Conservation (phyloP, 2,888 invertebrate genomes). For the Agriotes lineatus region DNA sequence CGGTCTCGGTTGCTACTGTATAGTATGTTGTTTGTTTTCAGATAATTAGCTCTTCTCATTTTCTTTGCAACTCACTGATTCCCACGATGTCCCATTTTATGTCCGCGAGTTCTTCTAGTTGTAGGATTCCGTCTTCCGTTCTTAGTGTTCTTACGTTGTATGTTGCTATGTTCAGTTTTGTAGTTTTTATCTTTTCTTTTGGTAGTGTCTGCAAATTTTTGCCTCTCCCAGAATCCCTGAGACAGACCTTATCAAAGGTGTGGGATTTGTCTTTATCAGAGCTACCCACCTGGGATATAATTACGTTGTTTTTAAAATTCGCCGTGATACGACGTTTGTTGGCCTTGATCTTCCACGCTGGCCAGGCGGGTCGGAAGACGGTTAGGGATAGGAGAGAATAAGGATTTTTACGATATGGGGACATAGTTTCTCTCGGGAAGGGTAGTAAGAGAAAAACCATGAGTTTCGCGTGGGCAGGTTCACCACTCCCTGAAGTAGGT, state of each 20-base stretch:
- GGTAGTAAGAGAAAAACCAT: neutral
- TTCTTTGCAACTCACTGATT: neutral
- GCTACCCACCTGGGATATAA: constrained; percentile 9
- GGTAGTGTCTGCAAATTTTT: neutral
- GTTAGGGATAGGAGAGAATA: neutral
- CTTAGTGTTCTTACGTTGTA: constrained; percentile 2
- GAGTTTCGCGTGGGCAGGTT: constrained; percentile 13
- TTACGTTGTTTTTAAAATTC: constrained; percentile 1
- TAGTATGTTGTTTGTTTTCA: too few relatives aligned
- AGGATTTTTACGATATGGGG: neutral
- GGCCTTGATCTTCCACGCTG: constrained; percentile 17
- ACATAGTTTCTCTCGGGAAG: constrained; percentile 1
- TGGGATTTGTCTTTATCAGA: neutral
- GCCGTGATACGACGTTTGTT: neutral
- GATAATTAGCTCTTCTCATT: neutral
- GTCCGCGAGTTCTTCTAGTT: constrained; percentile 1
- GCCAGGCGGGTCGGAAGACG: constrained; percentile 9
- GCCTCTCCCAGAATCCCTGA: constrained; percentile 2
- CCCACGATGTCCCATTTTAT: neutral
- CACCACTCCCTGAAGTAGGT: constrained; percentile 13
- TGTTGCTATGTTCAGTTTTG: constrained; percentile 4
- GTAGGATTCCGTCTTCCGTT: constrained; percentile 2
- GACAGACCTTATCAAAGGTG: constrained; percentile 3
- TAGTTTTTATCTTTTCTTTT: neutral
- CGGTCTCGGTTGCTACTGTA: too few relatives aligned